Evolutionary conservation across 2,888 invertebrate genomes (phyloP), one percentile per base, ranked within the genome.

Genomic region (Aspidiotus destructor): DNA sequence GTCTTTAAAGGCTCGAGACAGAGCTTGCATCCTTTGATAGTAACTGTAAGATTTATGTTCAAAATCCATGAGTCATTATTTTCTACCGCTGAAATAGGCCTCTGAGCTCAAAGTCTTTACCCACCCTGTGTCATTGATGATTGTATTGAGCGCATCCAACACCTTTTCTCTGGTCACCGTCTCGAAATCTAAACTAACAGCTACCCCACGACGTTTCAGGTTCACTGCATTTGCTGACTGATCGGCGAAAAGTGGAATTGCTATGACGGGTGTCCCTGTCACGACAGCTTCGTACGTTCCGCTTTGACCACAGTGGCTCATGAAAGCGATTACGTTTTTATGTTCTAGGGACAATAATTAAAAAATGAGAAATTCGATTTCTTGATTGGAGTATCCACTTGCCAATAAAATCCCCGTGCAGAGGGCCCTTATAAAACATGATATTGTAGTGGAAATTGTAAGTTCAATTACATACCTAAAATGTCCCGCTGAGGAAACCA

Each of bases 1-100:
- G 54, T 63, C 63, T 15, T 54, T 63, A n/a, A 52, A 63, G 7
- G 7, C 41, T 10, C 13, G 16, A 41, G 63, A 63, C 16, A 63
- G 10, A 7, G 11, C 54, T 54, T 63, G n/a, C 63, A 63, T 63
- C 7, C 41, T 63, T 63, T 63, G 48, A 9, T 7, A 3, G n/a
- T 54, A 63, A 52, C n/a, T 52, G 13, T 3, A 52, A n/a, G 3
- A 3, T 2, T 1, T 52, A 52, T 11, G 11, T 11, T 11, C 52
- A 52, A 52, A 52, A 52, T 52, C 2, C 11, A 15, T 52, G 3
- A 52, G 5, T 13, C n/a, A 52, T 10, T 10, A 48, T 9, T 28
- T 28, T 5, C 28, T 28, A 3, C 1, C 5, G 28, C 5, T 28
- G 28, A 28, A 28, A 28, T 28, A 28, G 28, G 28, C 5, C 5